Base-by-base conservation (phyloP, 2,797 vertebrate species). In the Premnoplex brunnescens region DNA sequence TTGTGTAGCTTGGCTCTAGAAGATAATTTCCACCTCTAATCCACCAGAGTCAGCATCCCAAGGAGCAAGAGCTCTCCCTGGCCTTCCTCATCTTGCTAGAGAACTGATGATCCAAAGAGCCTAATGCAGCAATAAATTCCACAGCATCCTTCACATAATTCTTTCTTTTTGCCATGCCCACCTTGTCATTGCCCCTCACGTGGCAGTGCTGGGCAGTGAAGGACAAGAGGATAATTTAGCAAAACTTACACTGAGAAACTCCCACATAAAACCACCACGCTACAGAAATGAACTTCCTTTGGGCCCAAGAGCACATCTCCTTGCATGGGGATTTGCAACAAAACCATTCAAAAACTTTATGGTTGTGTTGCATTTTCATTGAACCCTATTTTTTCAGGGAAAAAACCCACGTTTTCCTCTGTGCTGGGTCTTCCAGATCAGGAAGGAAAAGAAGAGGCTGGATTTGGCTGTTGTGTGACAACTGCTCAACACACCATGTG, bases 371-470 rank as follows among this genome's bases (percentile, higher is more conserved):
- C 10, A 10, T 73, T 78, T 81, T 68, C 43, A 36, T 5, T 78
- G 43, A 54, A n/a, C 6, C 22, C 0, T 28, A 30, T 10, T 23
- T 63, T n/a, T 68, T 32, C 6, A 60, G 28, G 15, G n/a, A 34
- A 78, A 36, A 1, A 0, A 7, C 8, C 30, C n/a, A 15, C 0
- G 0, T 46, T 72, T 77, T 49, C 2, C 21, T 34, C 48, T 36
- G 18, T 2, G 12, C 36, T 72, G 69, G 43, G 8, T 20, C 55
- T 78, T 75, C 28, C 59, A 46, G 60, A 26, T 14, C 59, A 28
- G 20, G 7, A 62, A 68, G 27, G 5, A 10, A 41, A 59, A 72
- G 34, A 56, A 27, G 30, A 62, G 41, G 14, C 1, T 6, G 17
- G 56, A 16, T 77, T 54, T 74, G 62, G 55, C 59, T 46, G 41